Percentiles rank a stretch among this genome's conserved stretches.
These are phyloP conservation scores for Neoaliturus tenellus DNA, from an alignment of 2,888 invertebrate species.

Conservation along the genomic window DNA sequence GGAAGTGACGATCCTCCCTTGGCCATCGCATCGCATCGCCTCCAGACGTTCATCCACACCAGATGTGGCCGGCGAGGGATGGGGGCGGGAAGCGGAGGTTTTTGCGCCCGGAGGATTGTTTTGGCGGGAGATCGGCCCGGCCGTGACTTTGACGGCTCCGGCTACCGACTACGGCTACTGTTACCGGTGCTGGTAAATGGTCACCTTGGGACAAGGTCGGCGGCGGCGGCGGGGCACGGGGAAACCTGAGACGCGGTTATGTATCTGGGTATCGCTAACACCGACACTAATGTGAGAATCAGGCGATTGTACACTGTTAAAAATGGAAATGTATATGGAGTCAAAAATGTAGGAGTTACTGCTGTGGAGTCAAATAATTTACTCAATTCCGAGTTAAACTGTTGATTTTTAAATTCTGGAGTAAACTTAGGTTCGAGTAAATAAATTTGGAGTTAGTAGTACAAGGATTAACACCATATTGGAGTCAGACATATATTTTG, in stretches of 20 bases:
- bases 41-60: not conserved
- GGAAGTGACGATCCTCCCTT: not conserved
- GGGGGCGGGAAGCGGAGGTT: not conserved
- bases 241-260: constrained; percentile 15
- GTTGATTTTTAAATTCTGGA: too few species aligned
- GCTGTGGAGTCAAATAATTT: too few species aligned
- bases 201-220: constrained; percentile 1
- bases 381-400: not conserved
- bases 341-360: too few species aligned
- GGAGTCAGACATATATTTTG: too few species aligned
- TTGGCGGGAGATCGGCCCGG: constrained; percentile 15
- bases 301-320: too few species aligned
- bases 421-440: too few species aligned
- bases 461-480: too few species aligned
- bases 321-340: too few species aligned
- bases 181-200: not conserved
- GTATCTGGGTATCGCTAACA: too few species aligned
- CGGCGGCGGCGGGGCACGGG: not conserved
- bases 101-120: constrained; percentile 12
- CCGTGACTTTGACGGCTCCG: constrained; percentile 2
- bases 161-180: not conserved
- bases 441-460: too few species aligned
- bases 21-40: too few species aligned
- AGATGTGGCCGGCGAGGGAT: not conserved
- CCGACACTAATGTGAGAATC: too few species aligned